A percentile compares a stretch with the other conserved stretches of the same genome.
phyloP scores from a whole-genome alignment of 2,888 invertebrate species.

The Lacanobia wlatinum region DNA sequence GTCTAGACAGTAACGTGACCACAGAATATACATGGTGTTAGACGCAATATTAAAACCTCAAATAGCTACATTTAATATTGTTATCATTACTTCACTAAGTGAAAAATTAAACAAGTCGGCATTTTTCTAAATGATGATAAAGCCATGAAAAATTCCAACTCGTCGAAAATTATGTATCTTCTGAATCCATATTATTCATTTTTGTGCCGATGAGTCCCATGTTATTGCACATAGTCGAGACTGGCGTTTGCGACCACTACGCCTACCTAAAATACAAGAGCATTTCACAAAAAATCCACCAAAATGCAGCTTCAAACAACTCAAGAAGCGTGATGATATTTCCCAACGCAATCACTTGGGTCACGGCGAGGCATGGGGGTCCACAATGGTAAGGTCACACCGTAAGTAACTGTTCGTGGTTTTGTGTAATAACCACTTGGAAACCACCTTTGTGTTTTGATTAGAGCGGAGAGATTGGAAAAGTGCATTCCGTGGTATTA shows the following conservation, averaged over 20 bases:
- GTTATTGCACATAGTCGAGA: too few species aligned
- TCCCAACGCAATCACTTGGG: slow-evolving; percentile 50
- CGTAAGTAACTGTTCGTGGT: slow-evolving; percentile 42
- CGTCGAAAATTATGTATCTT: too few species aligned
- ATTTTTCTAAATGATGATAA: too few species aligned
- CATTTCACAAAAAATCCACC: neutral
- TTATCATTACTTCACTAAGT: too few species aligned
- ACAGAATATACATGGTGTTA: neutral
- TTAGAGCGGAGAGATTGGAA: slow-evolving; percentile 31
- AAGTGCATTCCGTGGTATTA: neutral
- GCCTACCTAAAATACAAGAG: too few species aligned
- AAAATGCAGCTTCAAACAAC: slow-evolving; percentile 17
- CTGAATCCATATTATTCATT: too few species aligned
- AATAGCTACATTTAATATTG: too few species aligned
- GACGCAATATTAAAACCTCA: too few species aligned
- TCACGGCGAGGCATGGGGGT: slow-evolving; percentile 34
- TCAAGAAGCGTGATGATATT: slow-evolving; percentile 29
- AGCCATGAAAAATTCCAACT: too few species aligned
- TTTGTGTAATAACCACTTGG: slow-evolving; percentile 35
- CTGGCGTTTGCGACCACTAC: too few species aligned
- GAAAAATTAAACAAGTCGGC: too few species aligned
- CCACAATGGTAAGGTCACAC: slow-evolving; percentile 49
- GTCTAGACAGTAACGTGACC: neutral
- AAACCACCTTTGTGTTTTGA: slow-evolving; percentile 33
- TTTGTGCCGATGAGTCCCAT: too few species aligned